Evolutionary conservation across 2,113 vertebrate genomes (phyloP), one percentile per base, ranked within the genome.

Genomic region (Anolis sagrei): DNA sequence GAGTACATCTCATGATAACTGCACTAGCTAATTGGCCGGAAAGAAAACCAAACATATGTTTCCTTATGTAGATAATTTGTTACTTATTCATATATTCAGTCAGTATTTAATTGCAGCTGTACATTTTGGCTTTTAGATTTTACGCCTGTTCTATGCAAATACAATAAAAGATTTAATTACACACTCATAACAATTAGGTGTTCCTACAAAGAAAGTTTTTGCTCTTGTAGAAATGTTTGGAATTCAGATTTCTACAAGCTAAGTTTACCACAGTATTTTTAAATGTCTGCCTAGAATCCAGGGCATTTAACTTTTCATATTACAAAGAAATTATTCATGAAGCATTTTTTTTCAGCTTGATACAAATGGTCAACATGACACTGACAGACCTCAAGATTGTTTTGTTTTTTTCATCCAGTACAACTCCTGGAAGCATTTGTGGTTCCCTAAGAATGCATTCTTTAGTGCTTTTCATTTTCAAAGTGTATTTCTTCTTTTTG

Each of bases 401-500:
- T 81, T 6, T 68, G 84, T 44, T 44, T 75, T 89, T 74, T 81
- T 76, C 61, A 85, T 91, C 81, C 14, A 91, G 83, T 83, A 88
- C 82, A 92, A 86, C 89, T 86, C 91, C 84, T 74, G 29, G 81
- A 93, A 93, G 89, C 90, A 93, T 90, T 91, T 90, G 88, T 90
- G 94, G 34, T 93, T 90, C 13, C 32, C 89, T 89, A 86, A 89
- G 88, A 92, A 94, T 87, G 89, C 72, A 86, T 93, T 88, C 93
- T 93, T 94, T 94, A 94, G 89, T 87, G 87, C 92, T 90, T 92
- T 61, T 93, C 86, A 90, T 91, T 90, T 92, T 92, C 76, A 94
- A 93, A 88, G 91, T 89, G 90, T 86, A 88, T 90, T 4, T 44
- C 90, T 90, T 93, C 88, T 25, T 85, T 94, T 94, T 91, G 88